phyloP scores from a whole-genome alignment of 1,140 invertebrate genomes.

The Cherax quadricarinatus region DNA sequence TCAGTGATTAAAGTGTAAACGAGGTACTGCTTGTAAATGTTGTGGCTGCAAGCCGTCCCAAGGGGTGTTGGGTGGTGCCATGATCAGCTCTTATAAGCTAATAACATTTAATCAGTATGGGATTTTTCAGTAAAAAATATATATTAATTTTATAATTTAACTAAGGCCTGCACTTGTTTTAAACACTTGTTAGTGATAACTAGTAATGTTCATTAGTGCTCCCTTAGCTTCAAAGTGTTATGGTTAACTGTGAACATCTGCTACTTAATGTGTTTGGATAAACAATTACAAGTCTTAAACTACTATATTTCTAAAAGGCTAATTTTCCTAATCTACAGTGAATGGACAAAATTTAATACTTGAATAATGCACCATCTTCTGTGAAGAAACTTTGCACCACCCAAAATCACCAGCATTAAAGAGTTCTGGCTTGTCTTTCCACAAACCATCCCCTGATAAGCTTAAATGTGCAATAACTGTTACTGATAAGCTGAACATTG shows the following conservation, averaged over 20 bases:
- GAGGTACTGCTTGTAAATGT: slow-evolving; percentile 62
- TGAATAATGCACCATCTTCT: slow-evolving; percentile 14
- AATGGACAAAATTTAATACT: neutral
- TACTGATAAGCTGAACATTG: slow-evolving; percentile 64
- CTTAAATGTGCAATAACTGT: slow-evolving; percentile 68
- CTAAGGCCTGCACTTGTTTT: slow-evolving; percentile 60
- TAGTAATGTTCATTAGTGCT: slow-evolving; percentile 50
- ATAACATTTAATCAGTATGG: neutral
- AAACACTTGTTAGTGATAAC: slow-evolving; percentile 40
- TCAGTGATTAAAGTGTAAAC: slow-evolving; percentile 38
- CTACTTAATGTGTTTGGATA: slow-evolving; percentile 46
- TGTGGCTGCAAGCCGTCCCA: slow-evolving; percentile 61
- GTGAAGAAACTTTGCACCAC: slow-evolving; percentile 50
- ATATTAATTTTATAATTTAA: neutral
- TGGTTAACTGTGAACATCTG: slow-evolving; percentile 29
- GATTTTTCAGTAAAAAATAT: neutral
- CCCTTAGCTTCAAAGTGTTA: slow-evolving; percentile 23
- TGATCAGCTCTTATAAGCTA: slow-evolving; percentile 12
- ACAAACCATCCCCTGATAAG: slow-evolving; percentile 54
- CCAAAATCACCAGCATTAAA: slow-evolving; percentile 48
- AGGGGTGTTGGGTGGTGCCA: slow-evolving; percentile 57
- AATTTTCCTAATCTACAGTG: neutral
- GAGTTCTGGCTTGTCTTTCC: slow-evolving; percentile 63
- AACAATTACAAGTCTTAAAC: slow-evolving; percentile 39
- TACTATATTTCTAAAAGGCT: neutral